Percentiles rank a stretch among this genome's conserved stretches.
Evolutionary conservation across 2,888 invertebrate genomes (phyloP).

Genomic region (Cryptocheilus praepositus): DNA sequence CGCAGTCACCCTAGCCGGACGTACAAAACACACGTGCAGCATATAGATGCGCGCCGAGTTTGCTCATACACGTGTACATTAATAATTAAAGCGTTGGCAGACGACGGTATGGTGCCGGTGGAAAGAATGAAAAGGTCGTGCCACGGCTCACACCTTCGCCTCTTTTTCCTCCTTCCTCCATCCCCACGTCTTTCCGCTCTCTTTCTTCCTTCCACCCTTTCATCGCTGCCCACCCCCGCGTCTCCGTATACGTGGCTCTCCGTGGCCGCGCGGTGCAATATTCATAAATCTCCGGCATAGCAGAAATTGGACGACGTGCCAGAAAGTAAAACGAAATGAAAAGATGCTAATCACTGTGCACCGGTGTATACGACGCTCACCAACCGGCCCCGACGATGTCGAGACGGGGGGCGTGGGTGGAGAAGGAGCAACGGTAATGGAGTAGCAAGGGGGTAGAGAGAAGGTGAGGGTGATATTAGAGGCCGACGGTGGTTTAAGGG

Average conservation of each 20-base stretch:
- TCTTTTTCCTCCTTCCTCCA: neutral
- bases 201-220: neutral
- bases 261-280: constrained; percentile 25
- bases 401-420: neutral
- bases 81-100: constrained; percentile 34
- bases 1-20: neutral
- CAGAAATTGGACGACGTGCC: constrained; percentile 35
- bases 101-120: constrained; percentile 18
- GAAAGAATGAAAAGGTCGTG: constrained; percentile 34
- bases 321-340: constrained; percentile 21
- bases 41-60: constrained; percentile 3
- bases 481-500: neutral
- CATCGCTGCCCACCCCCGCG: neutral
- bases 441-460: neutral
- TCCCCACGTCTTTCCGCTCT: neutral
- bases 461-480: neutral
- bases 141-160: neutral
- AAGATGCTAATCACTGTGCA: constrained; percentile 19
- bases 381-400: neutral
- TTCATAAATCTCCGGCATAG: constrained; percentile 31
- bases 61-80: constrained; percentile 17
- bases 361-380: neutral
- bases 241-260: neutral
- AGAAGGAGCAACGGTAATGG: neutral
- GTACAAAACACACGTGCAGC: constrained; percentile 6